Evolutionary conservation across 1,140 invertebrate genomes (phyloP).

Genomic region (Conus ventricosus): DNA sequence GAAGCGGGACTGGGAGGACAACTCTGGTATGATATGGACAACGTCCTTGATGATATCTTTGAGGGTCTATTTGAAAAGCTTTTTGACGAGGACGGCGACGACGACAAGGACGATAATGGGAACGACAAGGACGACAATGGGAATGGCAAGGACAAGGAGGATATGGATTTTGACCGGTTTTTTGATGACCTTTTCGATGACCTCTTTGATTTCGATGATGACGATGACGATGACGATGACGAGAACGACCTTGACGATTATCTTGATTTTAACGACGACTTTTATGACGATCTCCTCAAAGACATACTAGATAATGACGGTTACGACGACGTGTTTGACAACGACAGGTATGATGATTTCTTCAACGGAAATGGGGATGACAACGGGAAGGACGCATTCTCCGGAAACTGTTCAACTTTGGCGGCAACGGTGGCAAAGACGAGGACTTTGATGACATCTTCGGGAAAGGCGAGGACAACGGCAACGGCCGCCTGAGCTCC

Average conservation of each 20-base stretch:
- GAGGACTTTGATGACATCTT: neutral
- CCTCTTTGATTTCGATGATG: slow-evolving; percentile 9
- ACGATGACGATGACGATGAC: neutral
- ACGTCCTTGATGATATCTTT: slow-evolving; percentile 7
- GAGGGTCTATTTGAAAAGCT: neutral
- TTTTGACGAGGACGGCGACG: neutral
- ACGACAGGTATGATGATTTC: slow-evolving; percentile 5
- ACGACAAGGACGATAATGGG: neutral
- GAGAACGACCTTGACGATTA: neutral
- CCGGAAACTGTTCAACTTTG: neutral
- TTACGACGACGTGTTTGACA: slow-evolving; percentile 22
- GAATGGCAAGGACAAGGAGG: neutral
- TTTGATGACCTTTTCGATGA: slow-evolving; percentile 8
- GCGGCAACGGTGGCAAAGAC: neutral
- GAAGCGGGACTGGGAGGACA: neutral
- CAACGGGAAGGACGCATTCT: neutral
- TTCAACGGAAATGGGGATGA: neutral
- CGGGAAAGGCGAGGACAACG: neutral
- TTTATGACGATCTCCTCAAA: slow-evolving; percentile 12
- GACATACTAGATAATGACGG: slow-evolving; percentile 25
- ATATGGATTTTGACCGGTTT: neutral
- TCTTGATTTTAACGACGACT: slow-evolving; percentile 1
- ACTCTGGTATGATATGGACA: neutral
- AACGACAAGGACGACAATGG: neutral
- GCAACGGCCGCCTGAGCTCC: neutral